Evolutionary conservation across 2,797 vertebrate species (phyloP), one percentile per base, ranked within the genome.

Genomic region (Periparus ater): DNA sequence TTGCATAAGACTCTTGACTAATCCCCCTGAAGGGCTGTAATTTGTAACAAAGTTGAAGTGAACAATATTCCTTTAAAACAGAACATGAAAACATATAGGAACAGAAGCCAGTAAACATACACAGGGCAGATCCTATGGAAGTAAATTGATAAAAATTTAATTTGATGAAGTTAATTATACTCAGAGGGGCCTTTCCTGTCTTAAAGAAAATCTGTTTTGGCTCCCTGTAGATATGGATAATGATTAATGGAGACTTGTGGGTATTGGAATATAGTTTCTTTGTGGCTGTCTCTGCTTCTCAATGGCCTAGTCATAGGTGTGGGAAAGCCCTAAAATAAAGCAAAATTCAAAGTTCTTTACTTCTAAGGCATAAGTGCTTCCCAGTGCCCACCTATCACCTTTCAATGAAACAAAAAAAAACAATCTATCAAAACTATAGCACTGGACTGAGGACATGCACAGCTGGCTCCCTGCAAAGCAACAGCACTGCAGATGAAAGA

Each of bases 121-220:
- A 88, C 30, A 68, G 68, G 84, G 58, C 54, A 94, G 61, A 89
- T 89, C 61, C 38, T 16, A 65, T 67, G 60, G 60, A 97, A 97
- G 47, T 51, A 88, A 94, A 95, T 77, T 79, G 78, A 89, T 83
- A 95, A 91, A 96, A 97, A 87, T 94, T 95, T 83, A 95, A 62
- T 95, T 97, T 74, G 38, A 85, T 91, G 42, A 29, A 50, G 65
- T 96, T 96, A 97, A 95, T 96, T 97, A 85, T 91, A 71, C 61
- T 79, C 63, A 6, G 23, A 88, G 88, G 57, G 76, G 13, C 50
- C 88, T 82, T 91, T 78, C 8, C 8, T 81, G 51, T 57, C 68
- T 78, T 80, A 76, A 81, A 94, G 80, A 87, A 71, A 92, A 88
- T 84, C 71, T 82, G 23, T 9, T 93, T 90, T 60, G 1, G 10